phyloP scores from a whole-genome alignment of 2,113 vertebrate genomes.

The Pipa parva region DNA sequence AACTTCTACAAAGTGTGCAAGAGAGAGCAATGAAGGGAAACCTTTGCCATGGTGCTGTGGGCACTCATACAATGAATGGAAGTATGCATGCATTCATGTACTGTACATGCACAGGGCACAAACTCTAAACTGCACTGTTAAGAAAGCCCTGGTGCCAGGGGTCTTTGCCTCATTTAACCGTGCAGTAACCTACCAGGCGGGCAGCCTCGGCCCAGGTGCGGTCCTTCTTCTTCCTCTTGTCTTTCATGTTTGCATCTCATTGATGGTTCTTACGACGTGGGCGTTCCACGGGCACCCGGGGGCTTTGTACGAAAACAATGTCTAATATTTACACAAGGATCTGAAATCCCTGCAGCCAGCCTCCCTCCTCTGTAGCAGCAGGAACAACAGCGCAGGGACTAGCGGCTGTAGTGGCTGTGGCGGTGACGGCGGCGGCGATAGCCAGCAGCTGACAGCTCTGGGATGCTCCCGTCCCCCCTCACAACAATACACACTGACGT shows the following conservation, averaged over 20 bases:
- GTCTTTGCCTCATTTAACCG: no score
- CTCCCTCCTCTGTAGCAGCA: background rate
- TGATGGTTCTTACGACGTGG: conserved; percentile 55
- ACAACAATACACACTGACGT: conserved; percentile 63
- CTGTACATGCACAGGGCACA: background rate
- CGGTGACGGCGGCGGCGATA: conserved; percentile 41
- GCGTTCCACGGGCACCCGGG: conserved; percentile 53
- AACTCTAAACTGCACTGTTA: background rate
- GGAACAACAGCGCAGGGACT: background rate
- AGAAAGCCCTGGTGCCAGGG: conserved; percentile 33
- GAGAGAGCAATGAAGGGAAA: no score
- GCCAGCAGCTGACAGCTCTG: conserved; percentile 54
- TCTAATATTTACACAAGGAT: conserved; percentile 53
- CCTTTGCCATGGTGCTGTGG: no score
- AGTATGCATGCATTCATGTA: no score
- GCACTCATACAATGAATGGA: no score
- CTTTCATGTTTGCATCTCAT: conserved; percentile 80
- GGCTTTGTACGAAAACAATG: conserved; percentile 55
- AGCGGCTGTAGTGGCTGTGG: conserved; percentile 15
- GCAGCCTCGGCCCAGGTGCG: conserved; percentile 81
- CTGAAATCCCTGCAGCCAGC: background rate
- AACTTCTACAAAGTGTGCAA: no score
- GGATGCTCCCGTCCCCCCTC: conserved; percentile 52
- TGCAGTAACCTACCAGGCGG: conserved; percentile 75
- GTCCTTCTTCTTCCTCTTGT: conserved; percentile 82